Evolutionary conservation across 2,113 vertebrate genomes (phyloP).

Genomic region (Cnemophilus loriae): DNA sequence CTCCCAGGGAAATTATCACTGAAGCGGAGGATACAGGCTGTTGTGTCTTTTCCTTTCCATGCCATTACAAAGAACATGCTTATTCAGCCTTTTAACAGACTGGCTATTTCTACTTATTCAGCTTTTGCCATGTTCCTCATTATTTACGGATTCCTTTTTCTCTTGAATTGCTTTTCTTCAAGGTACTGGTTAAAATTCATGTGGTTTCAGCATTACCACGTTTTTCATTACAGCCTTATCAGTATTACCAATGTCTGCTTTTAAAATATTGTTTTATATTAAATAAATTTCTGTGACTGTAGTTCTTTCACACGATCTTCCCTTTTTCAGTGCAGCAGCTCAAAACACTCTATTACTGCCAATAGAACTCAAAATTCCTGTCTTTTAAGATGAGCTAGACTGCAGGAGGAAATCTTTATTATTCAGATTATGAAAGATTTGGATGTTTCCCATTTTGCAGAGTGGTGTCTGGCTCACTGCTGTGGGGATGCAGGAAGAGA

Average conservation of each 20-base stretch:
- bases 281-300: neutral
- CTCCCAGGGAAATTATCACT: neutral
- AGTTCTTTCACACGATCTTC: neutral
- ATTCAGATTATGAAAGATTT: neutral
- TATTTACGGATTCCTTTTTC: slow-evolving; percentile 19
- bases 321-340: neutral
- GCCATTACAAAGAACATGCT: slow-evolving; percentile 30
- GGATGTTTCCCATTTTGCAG: neutral
- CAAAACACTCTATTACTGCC: neutral
- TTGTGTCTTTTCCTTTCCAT: slow-evolving; percentile 9
- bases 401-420: neutral
- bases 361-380: neutral
- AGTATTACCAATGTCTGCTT: neutral
- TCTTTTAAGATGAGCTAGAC: neutral
- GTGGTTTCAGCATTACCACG: neutral
- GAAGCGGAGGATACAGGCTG: neutral
- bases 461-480: neutral
- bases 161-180: slow-evolving; percentile 5
- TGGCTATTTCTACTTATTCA: slow-evolving; percentile 37
- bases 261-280: neutral
- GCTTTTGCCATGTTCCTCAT: slow-evolving; percentile 54
- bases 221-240: neutral
- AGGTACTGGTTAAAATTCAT: slow-evolving; percentile 29
- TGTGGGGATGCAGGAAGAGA: neutral
- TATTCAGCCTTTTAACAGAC: slow-evolving; percentile 39